phyloP scores from a whole-genome alignment of 2,797 vertebrate species.

The Pelobates cultripes region DNA sequence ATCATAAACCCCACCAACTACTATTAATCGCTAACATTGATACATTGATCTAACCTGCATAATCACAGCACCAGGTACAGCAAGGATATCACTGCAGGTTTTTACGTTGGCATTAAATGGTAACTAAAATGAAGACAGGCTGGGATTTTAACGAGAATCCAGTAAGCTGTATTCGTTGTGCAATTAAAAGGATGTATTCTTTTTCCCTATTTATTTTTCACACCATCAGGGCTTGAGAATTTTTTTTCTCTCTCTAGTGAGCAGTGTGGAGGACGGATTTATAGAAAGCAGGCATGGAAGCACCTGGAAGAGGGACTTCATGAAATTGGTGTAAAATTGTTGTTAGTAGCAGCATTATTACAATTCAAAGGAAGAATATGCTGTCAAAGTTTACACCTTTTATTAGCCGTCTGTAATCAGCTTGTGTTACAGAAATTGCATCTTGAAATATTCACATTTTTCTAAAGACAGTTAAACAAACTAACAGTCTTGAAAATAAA shows the following conservation, averaged over 20 bases:
- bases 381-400: slow-evolving; percentile 20
- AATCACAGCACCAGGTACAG: no score
- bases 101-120: no score
- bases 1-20: no score
- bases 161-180: not conserved
- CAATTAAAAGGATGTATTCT: not conserved
- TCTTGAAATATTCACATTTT: not conserved
- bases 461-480: not conserved
- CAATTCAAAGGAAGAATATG: not conserved
- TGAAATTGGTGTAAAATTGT: not conserved
- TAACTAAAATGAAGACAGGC: no score
- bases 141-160: no score
- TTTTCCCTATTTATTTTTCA: not conserved
- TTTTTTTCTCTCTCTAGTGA: not conserved
- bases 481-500: not conserved
- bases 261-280: not conserved
- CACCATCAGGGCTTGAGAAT: not conserved
- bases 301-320: not conserved
- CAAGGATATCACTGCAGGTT: no score
- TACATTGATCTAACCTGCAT: no score
- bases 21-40: no score
- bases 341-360: not conserved
- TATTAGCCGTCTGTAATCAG: not conserved
- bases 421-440: not conserved
- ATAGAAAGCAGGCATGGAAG: not conserved